phyloP scores from a whole-genome alignment of 2,113 vertebrate species.

The Lepidothrix coronata region DNA sequence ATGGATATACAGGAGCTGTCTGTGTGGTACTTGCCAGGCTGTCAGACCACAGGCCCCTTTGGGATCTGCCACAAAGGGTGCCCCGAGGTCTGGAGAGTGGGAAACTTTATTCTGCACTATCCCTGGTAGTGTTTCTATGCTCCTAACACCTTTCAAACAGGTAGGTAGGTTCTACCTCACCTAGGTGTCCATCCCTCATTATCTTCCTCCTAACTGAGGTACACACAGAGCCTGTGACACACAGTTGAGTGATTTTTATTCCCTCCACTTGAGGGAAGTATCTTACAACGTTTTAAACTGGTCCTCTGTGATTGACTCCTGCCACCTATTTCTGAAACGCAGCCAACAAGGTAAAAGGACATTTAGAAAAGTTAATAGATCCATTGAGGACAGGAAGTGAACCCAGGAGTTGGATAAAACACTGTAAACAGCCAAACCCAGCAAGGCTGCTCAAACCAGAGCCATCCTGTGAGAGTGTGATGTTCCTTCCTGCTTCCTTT shows the following conservation, averaged over 20 bases:
- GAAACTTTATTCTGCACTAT: background rate
- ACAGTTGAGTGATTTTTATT: slow-evolving; percentile 37
- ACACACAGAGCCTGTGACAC: background rate
- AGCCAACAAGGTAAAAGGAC: background rate
- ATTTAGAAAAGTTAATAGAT: background rate
- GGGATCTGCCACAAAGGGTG: background rate
- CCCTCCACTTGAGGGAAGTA: slow-evolving; percentile 63
- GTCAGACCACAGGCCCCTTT: background rate
- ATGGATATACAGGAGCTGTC: background rate
- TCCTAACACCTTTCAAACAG: background rate
- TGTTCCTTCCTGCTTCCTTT: background rate
- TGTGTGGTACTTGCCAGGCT: background rate
- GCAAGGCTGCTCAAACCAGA: background rate
- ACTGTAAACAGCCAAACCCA: background rate
- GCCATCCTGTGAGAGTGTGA: background rate
- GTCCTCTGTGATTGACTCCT: slow-evolving; percentile 8
- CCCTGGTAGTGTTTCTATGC: background rate
- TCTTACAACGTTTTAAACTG: slow-evolving; percentile 23
- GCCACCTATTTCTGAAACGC: slow-evolving; percentile 25
- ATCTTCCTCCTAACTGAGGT: background rate
- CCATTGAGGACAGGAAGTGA: background rate
- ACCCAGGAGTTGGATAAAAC: background rate
- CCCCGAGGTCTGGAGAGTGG: background rate
- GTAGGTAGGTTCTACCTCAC: background rate
- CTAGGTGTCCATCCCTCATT: background rate